Conservation (phyloP, 2,888 invertebrate genomes). For the Tuta absoluta region DNA sequence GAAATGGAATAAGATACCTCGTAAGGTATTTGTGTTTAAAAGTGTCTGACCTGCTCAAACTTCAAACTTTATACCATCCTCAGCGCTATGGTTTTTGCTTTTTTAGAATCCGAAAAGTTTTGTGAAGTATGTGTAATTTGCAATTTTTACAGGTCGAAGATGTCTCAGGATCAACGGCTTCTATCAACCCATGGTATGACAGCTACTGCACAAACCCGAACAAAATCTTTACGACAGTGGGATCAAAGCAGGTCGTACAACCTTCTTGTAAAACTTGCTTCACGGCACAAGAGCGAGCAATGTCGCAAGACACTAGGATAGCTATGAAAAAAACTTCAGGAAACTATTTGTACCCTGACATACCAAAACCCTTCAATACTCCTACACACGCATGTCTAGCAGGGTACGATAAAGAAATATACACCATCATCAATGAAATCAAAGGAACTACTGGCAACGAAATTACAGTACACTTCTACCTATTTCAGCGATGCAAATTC, state of each 20-base stretch:
- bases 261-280: not conserved
- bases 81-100: too few species aligned
- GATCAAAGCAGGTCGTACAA: not conserved
- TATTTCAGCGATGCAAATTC: slow-evolving; percentile 23
- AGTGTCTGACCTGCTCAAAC: too few species aligned
- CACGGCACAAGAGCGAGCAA: not conserved
- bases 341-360: slow-evolving; percentile 13
- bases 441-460: slow-evolving; percentile 7
- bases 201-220: slow-evolving; percentile 3
- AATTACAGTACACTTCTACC: slow-evolving; percentile 27
- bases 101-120: too few species aligned
- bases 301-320: slow-evolving; percentile 3
- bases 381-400: slow-evolving; percentile 22
- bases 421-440: slow-evolving; percentile 22
- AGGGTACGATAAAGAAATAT: slow-evolving; percentile 26
- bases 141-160: slow-evolving; percentile 1
- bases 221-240: not conserved
- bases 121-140: too few species aligned
- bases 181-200: not conserved
- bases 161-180: not conserved
- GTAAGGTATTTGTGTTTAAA: too few species aligned
- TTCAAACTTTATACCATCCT: too few species aligned
- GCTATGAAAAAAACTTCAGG: slow-evolving; percentile 2
- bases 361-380: not conserved
- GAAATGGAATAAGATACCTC: too few species aligned